Evolutionary conservation across 2,113 vertebrate genomes (phyloP).

Genomic region (Ailuropoda melanoleuca): DNA sequence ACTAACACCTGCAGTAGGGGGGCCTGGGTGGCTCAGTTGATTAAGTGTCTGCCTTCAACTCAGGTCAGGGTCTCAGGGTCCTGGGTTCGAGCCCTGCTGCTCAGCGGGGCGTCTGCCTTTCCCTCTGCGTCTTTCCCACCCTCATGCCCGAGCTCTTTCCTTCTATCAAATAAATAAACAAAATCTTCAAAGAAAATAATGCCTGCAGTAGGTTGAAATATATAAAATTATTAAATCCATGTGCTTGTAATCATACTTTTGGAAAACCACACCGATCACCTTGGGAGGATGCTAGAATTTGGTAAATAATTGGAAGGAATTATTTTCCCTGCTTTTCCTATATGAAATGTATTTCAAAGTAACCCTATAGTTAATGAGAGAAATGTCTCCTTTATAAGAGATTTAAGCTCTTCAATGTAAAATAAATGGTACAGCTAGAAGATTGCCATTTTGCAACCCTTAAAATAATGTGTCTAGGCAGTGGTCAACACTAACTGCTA

Average conservation of each 20-base stretch:
- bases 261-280: not conserved
- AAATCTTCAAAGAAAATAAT: not conserved
- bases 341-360: not conserved
- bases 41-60: not conserved
- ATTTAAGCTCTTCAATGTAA: not conserved
- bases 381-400: not conserved
- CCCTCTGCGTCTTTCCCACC: too few species aligned
- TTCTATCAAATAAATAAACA: not conserved
- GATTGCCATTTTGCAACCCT: not conserved
- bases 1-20: not conserved
- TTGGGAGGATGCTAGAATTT: not conserved
- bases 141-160: too few species aligned
- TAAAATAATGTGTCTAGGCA: not conserved
- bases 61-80: not conserved
- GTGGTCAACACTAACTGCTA: not conserved
- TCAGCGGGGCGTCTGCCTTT: not conserved
- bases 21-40: not conserved
- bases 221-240: not conserved
- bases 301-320: not conserved
- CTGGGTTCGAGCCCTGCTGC: not conserved
- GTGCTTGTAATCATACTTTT: not conserved
- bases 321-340: not conserved
- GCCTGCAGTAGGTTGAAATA: not conserved
- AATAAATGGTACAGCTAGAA: not conserved
- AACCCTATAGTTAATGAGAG: not conserved